These are phyloP conservation scores for Drosophila leonis DNA, from an alignment of 2,888 invertebrate species.

Conservation along the genomic window DNA sequence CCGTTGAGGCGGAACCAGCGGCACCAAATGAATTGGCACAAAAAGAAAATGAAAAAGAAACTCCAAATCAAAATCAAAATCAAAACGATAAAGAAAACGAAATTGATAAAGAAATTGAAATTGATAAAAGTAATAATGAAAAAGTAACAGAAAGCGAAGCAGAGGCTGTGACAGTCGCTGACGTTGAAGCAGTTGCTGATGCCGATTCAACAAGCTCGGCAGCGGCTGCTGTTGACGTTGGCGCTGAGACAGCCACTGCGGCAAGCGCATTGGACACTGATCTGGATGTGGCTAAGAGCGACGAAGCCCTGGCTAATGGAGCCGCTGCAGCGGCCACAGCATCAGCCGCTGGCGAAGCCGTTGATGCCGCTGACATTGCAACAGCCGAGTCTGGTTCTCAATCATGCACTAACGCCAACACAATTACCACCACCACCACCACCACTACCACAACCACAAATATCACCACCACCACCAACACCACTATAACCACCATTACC, in stretches of 20 bases:
- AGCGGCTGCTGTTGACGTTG: conserved; percentile 15
- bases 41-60: conserved; percentile 32
- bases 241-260: conserved; percentile 46
- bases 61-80: conserved; percentile 4
- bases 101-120: conserved; percentile 7
- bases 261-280: conserved; percentile 55
- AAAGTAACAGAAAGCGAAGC: conserved; percentile 40
- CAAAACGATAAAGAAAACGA: conserved; percentile 10
- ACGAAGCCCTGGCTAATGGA: conserved; percentile 39
- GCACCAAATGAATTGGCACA: conserved; percentile 64
- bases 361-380: conserved; percentile 72
- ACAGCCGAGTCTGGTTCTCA: conserved; percentile 68
- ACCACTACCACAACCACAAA: conserved; percentile 61
- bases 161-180: conserved; percentile 33
- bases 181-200: conserved; percentile 14
- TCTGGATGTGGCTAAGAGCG: conserved; percentile 40
- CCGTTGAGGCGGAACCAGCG: conserved; percentile 53
- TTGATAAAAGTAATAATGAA: conserved; percentile 24
- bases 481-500: conserved; percentile 66
- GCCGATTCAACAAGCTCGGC: conserved; percentile 42
- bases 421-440: conserved; percentile 58
- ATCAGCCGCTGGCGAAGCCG: conserved; percentile 60
- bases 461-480: conserved; percentile 69
- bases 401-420: conserved; percentile 81
- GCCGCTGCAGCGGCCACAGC: conserved; percentile 58